Base-by-base conservation (phyloP, 1,140 invertebrate genomes). In the Formica selysi region DNA sequence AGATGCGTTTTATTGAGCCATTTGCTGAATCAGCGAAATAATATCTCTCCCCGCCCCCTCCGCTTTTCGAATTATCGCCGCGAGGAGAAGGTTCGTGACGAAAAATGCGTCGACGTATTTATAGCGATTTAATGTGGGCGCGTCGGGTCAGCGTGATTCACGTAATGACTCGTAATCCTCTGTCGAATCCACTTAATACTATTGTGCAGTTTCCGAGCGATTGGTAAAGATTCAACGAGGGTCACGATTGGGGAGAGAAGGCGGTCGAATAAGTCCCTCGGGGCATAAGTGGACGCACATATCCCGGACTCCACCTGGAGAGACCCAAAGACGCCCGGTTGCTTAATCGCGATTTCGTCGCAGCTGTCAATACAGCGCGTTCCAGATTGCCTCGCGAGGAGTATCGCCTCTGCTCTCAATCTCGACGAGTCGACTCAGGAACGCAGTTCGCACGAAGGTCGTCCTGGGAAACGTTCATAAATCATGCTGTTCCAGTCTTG, bases 71-170 rank as follows among this genome's bases (percentile, higher is more conserved):
- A 73, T 81, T 73, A 36, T 81, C 38, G 11, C 3, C 32, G 22
- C 16, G 65, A 44, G 29, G 22, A 29, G 13, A 36, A 26, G n/a
- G 19, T 83, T 62, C 93, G 92, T 93, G 93, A 92, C 86, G 67
- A 71, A 86, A 89, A 93, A 93, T 93, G 89, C 84, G 62, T 48
- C 65, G 22, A 48, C 62, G 71, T 74, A 71, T 86, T 91, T 91
- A 90, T 61, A 26, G n/a, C 38, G 16, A 32, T 26, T 70, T 65
- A 68, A 67, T 65, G 73, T 62, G 73, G 57, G 7, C 68, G 61
- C 48, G 70, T 65, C 54, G 85, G 73, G 61, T 86, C 67, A 48
- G n/a, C 29, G 74, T 89, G 89, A 90, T 90, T 90, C 89, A 87
- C 44, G 59, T 90, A 90, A 90, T 76, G 86, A 85, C 76, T 87